phyloP scores from a whole-genome alignment of 2,797 vertebrate genomes.

The Coendou prehensilis region DNA sequence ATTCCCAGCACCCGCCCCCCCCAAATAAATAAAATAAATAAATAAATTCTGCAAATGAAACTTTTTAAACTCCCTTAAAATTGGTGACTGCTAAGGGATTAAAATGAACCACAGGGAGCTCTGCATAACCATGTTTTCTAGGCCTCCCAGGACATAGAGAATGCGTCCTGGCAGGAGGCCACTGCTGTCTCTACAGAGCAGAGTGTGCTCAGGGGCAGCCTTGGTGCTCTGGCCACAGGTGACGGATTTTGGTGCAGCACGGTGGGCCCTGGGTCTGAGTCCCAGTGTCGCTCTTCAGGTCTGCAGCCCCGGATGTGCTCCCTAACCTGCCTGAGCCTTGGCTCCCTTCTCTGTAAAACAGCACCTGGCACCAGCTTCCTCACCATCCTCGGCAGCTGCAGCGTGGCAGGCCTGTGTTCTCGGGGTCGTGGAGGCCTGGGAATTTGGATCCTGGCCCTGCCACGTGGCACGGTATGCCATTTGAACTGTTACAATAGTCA shows the following conservation, averaged over 20 bases:
- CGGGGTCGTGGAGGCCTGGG: not conserved
- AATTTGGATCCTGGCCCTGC: not conserved
- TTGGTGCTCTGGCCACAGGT: accelerated
- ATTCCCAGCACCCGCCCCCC: not conserved
- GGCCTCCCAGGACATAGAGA: not conserved
- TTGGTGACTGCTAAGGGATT: not conserved
- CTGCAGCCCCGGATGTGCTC: too few relatives aligned
- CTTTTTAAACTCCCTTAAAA: not conserved
- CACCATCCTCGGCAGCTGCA: not conserved
- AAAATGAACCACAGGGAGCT: not conserved
- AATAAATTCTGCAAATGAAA: not conserved
- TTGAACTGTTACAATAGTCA: not conserved
- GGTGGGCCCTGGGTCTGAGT: too few relatives aligned
- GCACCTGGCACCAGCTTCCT: too few relatives aligned
- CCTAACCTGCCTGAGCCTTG: not conserved
- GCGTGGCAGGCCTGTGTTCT: not conserved
- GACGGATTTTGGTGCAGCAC: not conserved
- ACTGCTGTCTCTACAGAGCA: not conserved
- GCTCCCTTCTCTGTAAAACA: not conserved
- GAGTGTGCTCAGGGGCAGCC: not conserved
- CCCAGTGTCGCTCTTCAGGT: not conserved
- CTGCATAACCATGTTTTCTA: not conserved
- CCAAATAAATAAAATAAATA: not conserved
- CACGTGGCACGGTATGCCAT: not conserved
- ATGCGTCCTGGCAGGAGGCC: not conserved